Conservation (phyloP, 2,888 invertebrate species). For the Sisyra terminalis region DNA sequence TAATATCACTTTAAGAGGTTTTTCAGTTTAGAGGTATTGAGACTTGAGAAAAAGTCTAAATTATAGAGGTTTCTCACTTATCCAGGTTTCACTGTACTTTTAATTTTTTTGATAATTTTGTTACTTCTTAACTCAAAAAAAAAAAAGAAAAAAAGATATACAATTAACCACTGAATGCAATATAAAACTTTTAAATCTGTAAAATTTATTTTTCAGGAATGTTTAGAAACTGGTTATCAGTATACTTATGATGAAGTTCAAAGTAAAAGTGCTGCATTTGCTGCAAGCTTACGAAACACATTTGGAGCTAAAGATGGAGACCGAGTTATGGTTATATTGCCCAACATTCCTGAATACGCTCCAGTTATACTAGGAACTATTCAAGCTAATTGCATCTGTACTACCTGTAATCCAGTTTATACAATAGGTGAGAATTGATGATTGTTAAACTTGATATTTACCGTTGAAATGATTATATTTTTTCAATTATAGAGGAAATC, state of each 20-base stretch:
- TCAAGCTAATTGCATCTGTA: constrained; percentile 17
- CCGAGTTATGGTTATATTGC: constrained; percentile 20
- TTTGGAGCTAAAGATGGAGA: constrained; percentile 19
- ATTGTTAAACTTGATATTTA: too few relatives aligned
- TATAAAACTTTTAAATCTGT: too few relatives aligned
- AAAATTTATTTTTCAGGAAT: constrained; percentile 15
- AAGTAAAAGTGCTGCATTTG: constrained; percentile 16
- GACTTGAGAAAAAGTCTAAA: too few relatives aligned
- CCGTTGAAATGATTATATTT: too few relatives aligned
- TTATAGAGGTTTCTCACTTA: too few relatives aligned
- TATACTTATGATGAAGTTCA: constrained; percentile 19
- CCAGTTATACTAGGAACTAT: constrained; percentile 16
- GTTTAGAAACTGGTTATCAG: constrained; percentile 18
- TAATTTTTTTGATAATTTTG: too few relatives aligned
- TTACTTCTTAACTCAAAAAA: too few relatives aligned
- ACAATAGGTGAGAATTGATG: constrained; percentile 12
- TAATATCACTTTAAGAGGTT: too few relatives aligned
- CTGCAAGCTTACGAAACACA: constrained; percentile 18
- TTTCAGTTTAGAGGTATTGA: too few relatives aligned
- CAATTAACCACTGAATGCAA: too few relatives aligned
- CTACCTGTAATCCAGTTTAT: constrained; percentile 14
- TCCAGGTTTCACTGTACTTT: too few relatives aligned
- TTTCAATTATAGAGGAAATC: constrained; percentile 38
- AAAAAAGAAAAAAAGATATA: too few relatives aligned
- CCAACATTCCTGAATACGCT: constrained; percentile 22